Evolutionary conservation across 2,888 invertebrate genomes (phyloP).

Genomic region (Crepidodera aurea): DNA sequence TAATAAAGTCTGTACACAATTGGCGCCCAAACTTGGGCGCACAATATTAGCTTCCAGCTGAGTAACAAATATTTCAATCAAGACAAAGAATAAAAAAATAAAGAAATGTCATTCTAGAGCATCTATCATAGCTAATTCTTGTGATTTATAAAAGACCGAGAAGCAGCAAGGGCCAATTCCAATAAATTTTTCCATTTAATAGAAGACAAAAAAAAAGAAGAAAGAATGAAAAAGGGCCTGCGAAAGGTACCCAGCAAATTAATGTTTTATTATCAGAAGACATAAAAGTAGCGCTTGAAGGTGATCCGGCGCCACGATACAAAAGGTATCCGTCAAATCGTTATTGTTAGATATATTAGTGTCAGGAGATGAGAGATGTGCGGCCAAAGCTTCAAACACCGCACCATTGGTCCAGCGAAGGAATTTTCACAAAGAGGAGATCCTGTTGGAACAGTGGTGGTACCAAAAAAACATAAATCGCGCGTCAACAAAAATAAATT

Average conservation of each 20-base stretch:
- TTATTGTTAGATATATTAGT: constrained; percentile 39
- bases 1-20: too few species aligned
- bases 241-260: constrained; percentile 34
- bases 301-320: constrained; percentile 44
- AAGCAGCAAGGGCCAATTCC: neutral
- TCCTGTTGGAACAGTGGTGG: neutral
- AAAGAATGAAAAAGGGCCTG: constrained; percentile 3
- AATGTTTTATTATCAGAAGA: constrained; percentile 34
- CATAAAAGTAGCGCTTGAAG: constrained; percentile 37
- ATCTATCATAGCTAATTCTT: too few species aligned
- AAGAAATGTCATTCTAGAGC: too few species aligned
- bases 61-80: too few species aligned
- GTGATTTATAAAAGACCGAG: too few species aligned
- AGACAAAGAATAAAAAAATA: too few species aligned
- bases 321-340: constrained; percentile 41
- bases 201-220: neutral
- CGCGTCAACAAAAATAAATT: too few species aligned
- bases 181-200: constrained; percentile 1
- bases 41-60: too few species aligned
- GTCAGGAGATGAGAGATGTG: constrained; percentile 35
- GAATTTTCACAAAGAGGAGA: constrained; percentile 41
- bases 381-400: constrained; percentile 22
- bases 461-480: too few species aligned
- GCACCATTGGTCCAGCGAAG: constrained; percentile 9
- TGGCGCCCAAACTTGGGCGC: too few species aligned